These are phyloP conservation scores for Condylostylus longicornis DNA, from an alignment of 1,140 invertebrate species.

Conservation along the genomic window DNA sequence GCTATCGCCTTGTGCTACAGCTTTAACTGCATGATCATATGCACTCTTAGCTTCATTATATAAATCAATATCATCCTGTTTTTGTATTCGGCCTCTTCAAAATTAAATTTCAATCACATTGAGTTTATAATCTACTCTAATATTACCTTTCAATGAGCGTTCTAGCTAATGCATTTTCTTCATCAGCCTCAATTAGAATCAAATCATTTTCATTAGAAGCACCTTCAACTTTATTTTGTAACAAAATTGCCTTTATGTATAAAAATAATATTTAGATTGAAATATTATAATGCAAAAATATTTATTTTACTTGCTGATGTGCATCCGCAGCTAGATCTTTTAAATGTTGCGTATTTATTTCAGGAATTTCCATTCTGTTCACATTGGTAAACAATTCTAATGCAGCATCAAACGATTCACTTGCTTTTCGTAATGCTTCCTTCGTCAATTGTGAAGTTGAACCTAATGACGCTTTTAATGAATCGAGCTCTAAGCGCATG, in stretches of 20 bases:
- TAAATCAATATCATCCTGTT: constrained; percentile 32
- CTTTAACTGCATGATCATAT: constrained; percentile 57
- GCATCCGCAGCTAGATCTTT: constrained; percentile 47
- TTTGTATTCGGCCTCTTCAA: constrained; percentile 25
- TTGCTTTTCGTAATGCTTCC: constrained; percentile 54
- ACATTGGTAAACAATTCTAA: constrained; percentile 61
- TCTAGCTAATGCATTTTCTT: constrained; percentile 46
- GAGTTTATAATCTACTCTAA: constrained; percentile 12
- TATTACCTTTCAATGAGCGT: constrained; percentile 47
- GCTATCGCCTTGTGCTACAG: constrained; percentile 66
- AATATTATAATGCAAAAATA: background rate
- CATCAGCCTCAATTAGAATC: constrained; percentile 19
- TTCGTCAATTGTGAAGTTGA: constrained; percentile 51
- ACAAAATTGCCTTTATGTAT: constrained; percentile 14
- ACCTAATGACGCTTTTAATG: constrained; percentile 48
- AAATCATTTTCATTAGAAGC: constrained; percentile 20
- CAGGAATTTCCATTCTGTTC: constrained; percentile 54
- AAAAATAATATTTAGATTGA: too few relatives aligned
- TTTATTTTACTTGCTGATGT: constrained; percentile 39
- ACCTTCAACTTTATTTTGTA: constrained; percentile 20
- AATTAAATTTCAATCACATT: background rate
- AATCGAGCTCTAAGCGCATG: constrained; percentile 38
- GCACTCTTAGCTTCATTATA: constrained; percentile 51
- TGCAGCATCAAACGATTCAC: constrained; percentile 62
- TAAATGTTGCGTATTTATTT: constrained; percentile 53